These are phyloP conservation scores for Zaprionus davidi DNA, from an alignment of 1,140 invertebrate genomes.

Conservation along the genomic window DNA sequence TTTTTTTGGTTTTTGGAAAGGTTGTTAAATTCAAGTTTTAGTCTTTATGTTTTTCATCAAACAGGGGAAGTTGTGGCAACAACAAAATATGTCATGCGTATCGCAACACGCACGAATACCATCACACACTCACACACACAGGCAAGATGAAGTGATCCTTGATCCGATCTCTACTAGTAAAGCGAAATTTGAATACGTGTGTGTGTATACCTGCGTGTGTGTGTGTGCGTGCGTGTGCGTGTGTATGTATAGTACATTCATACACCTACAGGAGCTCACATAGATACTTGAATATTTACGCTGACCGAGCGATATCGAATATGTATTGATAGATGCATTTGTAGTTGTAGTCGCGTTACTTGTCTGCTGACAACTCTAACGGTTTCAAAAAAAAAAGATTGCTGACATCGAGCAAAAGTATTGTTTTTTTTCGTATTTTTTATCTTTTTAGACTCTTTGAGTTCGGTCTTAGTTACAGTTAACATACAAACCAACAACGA, in stretches of 20 bases:
- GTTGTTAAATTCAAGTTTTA: slow-evolving; percentile 77
- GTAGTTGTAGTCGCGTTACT: slow-evolving; percentile 8
- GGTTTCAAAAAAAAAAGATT: slow-evolving; percentile 12
- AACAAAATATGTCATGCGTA: slow-evolving; percentile 10
- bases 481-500: slow-evolving; percentile 10
- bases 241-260: neutral
- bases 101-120: neutral
- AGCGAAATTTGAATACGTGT: neutral
- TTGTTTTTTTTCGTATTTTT: slow-evolving; percentile 1
- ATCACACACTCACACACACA: slow-evolving; percentile 8
- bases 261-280: slow-evolving; percentile 5
- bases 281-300: slow-evolving; percentile 1
- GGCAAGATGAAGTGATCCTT: neutral
- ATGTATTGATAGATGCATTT: slow-evolving; percentile 31
- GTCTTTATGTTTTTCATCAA: slow-evolving; percentile 80
- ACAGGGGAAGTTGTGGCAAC: slow-evolving; percentile 69
- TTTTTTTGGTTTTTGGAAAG: slow-evolving; percentile 54
- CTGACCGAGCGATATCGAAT: slow-evolving; percentile 6
- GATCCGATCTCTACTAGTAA: neutral
- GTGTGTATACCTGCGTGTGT: slow-evolving; percentile 1
- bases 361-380: slow-evolving; percentile 11
- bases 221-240: slow-evolving; percentile 6
- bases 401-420: slow-evolving; percentile 13
- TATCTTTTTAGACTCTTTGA: neutral
- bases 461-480: neutral